Conservation (phyloP, 2,113 vertebrate genomes). For the Calidris pugnax region DNA sequence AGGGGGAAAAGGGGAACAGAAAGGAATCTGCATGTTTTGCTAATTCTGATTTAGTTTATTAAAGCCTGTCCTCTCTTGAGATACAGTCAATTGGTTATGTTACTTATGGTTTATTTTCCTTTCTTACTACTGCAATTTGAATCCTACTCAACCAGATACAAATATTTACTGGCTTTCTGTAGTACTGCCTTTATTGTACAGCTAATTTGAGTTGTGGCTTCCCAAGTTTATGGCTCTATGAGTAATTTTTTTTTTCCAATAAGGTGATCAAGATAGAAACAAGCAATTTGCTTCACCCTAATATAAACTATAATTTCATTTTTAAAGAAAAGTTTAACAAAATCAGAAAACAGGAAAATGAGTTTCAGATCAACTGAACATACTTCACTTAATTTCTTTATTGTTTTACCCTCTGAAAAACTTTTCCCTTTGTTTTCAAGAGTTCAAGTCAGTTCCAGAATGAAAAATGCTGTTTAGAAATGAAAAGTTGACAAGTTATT, state of each 20-base stretch:
- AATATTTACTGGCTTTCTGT: not conserved
- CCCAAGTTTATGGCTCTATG: not conserved
- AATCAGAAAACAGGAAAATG: not conserved
- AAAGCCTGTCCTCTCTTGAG: not conserved
- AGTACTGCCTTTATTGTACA: not conserved
- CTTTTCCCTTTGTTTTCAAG: not conserved
- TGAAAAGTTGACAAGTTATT: not conserved
- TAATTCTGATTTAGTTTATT: not conserved
- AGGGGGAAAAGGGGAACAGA: not conserved
- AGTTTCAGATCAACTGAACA: not conserved
- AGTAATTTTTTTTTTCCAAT: not conserved
- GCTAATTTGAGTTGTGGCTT: not conserved
- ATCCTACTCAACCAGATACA: not conserved
- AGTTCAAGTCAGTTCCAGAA: not conserved
- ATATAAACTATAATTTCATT: not conserved
- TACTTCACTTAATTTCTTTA: not conserved
- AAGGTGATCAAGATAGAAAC: not conserved
- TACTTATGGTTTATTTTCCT: not conserved
- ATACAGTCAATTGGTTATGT: not conserved
- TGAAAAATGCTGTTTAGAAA: slow-evolving; percentile 28
- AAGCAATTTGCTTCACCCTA: not conserved
- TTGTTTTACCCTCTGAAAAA: not conserved
- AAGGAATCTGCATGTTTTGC: not conserved
- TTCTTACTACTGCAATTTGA: not conserved
- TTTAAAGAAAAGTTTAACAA: not conserved